phyloP scores from a whole-genome alignment of 1,140 invertebrate genomes.

The Scylla paramamosain region DNA sequence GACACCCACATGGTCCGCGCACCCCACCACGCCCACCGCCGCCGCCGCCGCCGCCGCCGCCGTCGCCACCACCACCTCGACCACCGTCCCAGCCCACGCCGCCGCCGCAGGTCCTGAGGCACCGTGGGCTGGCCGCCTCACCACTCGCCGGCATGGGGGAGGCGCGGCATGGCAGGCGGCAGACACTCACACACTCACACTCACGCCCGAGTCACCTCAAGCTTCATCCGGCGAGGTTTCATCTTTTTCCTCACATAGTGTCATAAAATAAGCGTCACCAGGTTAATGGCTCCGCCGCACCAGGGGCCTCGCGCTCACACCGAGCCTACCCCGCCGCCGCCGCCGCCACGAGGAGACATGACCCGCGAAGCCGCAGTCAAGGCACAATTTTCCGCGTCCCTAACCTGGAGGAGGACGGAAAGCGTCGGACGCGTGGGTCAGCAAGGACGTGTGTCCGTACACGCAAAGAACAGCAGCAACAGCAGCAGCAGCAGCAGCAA shows the following conservation, averaged over 20 bases:
- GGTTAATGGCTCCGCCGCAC: neutral
- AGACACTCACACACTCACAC: neutral
- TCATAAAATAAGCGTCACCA: neutral
- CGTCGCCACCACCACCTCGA: slow-evolving; percentile 27
- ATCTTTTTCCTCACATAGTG: neutral
- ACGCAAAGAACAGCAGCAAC: neutral
- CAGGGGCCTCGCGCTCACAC: neutral
- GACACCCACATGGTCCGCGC: slow-evolving; percentile 61
- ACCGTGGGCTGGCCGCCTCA: slow-evolving; percentile 57
- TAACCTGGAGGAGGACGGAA: neutral
- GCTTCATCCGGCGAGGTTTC: neutral
- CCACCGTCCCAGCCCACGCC: slow-evolving; percentile 45
- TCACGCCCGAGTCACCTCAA: neutral
- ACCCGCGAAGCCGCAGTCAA: neutral
- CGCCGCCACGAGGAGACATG: neutral
- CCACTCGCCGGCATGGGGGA: slow-evolving; percentile 29
- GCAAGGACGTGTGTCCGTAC: neutral
- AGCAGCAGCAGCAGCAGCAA: neutral
- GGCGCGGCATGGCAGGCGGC: neutral
- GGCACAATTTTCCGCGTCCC: neutral
- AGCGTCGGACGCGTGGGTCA: neutral
- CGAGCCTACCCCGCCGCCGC: neutral
- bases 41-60: neutral
- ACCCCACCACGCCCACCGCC: slow-evolving; percentile 36
- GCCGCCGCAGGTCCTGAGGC: slow-evolving; percentile 25